Conservation (phyloP, 2,797 vertebrate genomes). For the Threskiornis aethiopicus region DNA sequence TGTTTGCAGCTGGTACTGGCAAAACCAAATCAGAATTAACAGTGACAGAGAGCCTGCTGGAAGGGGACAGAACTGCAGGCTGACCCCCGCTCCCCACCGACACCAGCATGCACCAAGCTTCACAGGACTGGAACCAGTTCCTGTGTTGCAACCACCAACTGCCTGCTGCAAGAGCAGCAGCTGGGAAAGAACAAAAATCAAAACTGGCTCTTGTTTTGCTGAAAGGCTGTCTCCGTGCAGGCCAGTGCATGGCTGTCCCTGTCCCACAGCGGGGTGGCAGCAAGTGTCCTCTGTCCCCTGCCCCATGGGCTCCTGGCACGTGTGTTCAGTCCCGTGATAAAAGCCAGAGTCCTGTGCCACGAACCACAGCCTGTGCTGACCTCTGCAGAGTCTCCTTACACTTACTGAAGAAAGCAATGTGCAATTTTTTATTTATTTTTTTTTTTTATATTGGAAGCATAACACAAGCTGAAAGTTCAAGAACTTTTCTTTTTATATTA, state of each 20-base stretch:
- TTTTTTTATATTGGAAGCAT: background rate
- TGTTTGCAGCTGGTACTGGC: background rate
- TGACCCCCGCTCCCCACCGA: background rate
- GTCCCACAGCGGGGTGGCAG: background rate
- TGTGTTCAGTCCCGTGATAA: no score
- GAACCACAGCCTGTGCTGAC: background rate
- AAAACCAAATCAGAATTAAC: background rate
- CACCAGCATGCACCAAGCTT: background rate
- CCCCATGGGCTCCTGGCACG: background rate
- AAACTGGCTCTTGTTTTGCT: background rate
- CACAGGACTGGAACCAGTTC: background rate
- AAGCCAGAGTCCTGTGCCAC: accelerated
- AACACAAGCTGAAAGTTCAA: background rate
- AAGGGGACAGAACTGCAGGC: background rate
- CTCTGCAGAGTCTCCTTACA: background rate
- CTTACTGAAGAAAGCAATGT: accelerated
- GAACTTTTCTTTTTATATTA: no score
- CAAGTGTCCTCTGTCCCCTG: background rate
- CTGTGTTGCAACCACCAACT: background rate
- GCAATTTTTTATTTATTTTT: no score
- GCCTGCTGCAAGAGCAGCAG: background rate
- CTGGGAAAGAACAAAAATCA: background rate
- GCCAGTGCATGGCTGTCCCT: background rate
- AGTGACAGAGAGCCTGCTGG: background rate
- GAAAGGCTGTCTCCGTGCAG: background rate